Base-by-base conservation (phyloP, 1,140 invertebrate genomes). In the Aphaenogaster ashmeadi region DNA sequence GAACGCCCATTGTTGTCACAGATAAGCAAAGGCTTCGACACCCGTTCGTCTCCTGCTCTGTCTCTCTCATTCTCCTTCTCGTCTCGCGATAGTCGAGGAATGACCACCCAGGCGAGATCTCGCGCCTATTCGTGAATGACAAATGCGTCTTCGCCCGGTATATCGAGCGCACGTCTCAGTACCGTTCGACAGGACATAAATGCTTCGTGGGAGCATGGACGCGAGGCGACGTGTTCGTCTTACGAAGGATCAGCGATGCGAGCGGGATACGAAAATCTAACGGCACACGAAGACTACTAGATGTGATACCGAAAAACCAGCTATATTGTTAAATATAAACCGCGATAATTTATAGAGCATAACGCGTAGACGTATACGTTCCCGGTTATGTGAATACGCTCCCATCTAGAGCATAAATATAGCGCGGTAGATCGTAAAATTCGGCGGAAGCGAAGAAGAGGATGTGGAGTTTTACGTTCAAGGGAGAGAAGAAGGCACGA, bases 51-150 rank as follows among this genome's bases (percentile, higher is more conserved):
- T 69, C 72, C 67, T 60, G 47, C 58, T 86, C 77, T 67, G 38
- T 47, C 75, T 66, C 64, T 80, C 78, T 72, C 83, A 52, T 81
- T 80, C 81, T 50, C 75, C 18, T 18, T 33, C 38, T 18, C 54
- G 41, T 58, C 50, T 60, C 67, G 54, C 15, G 62, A 67, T 80
- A 80, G 47, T 54, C 80, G 13, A 50, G 52, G 69, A 89, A 87
- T 93, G 92, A 88, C 93, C 93, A 93, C 91, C 92, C 90, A 91
- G 41, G 89, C 50, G 88, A 77, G 89, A 91, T 89, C 88, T 88
- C 86, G 78, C 74, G 87, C 80, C 90, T 88, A 91, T 90, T 88
- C 66, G 91, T 86, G 88, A 90, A 91, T 92, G 93, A 93, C 91
- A 93, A 93, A 93, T 92, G 90, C 91, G 84, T 79, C 67, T 67